phyloP scores from a whole-genome alignment of 1,140 invertebrate species.

The Aphis gossypii region DNA sequence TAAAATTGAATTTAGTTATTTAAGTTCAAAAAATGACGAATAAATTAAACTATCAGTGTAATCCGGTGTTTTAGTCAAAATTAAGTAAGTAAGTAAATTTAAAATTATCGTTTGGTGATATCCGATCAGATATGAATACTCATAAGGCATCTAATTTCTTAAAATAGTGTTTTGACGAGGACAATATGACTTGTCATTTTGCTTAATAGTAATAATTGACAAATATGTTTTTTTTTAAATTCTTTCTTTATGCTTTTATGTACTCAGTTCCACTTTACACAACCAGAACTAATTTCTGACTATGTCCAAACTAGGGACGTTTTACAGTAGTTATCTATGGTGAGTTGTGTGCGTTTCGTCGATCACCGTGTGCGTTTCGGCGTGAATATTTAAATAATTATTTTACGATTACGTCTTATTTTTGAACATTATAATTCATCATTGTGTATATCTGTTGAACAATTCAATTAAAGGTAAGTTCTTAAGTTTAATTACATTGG shows the following conservation, averaged over 20 bases:
- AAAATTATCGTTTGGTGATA: neutral
- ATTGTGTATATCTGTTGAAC: neutral
- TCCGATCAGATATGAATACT: slow-evolving; percentile 17
- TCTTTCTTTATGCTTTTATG: slow-evolving; percentile 43
- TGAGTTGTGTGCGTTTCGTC: slow-evolving; percentile 40
- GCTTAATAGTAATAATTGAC: slow-evolving; percentile 36
- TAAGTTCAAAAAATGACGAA: neutral
- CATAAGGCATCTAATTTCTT: slow-evolving; percentile 17
- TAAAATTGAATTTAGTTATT: neutral
- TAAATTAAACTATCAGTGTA: neutral
- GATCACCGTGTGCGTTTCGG: neutral
- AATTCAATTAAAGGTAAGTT: neutral
- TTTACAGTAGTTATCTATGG: slow-evolving; percentile 41
- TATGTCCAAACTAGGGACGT: slow-evolving; percentile 54
- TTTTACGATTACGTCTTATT: neutral
- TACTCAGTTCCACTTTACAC: slow-evolving; percentile 28
- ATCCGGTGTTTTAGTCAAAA: neutral
- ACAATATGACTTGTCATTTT: slow-evolving; percentile 51
- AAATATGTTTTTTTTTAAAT: slow-evolving; percentile 37
- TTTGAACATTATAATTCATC: neutral
- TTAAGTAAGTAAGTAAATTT: neutral
- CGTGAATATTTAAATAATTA: neutral
- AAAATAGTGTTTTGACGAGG: slow-evolving; percentile 34
- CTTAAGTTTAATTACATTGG: neutral
- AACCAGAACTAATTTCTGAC: slow-evolving; percentile 48